Base-by-base conservation (phyloP, 2,797 vertebrate genomes). In the Lophius americanus region DNA sequence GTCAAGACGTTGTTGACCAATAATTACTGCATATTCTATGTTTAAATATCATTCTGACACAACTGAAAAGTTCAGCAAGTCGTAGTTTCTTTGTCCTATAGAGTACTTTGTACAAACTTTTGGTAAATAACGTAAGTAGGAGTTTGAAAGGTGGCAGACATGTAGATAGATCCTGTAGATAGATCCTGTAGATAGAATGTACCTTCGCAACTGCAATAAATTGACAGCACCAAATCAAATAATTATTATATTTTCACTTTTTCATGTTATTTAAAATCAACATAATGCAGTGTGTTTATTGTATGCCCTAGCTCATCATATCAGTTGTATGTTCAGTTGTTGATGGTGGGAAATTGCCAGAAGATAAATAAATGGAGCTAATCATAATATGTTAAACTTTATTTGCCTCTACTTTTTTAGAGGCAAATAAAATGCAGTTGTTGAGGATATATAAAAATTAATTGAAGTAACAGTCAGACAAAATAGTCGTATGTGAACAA, bases 1-100 rank as follows among this genome's bases (percentile, higher is more conserved):
- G 80, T 82, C 82, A 79, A 46, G 12, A 41, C 39, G 37, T 1
- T 33, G 5, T 43, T 46, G 9, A 33, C 43, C 37, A 9, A 12
- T 3, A 13, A 2, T 23, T 23, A n/a, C 1, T 32, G 10, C 0
- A 0, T 1, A 36, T 8, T 7, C 1, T 33, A 4, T 9, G 7
- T 2, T 38, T 6, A 11, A 43, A 38, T 3, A 1, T 6, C 3
- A n/a, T 14, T 32, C 8, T 44, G 2, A 33, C 52, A 52, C 0
- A 41, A 7, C 13, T 44, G 1, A 46, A 14, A 56, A 38, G 2
- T 9, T 35, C 35, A 37, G 33, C 2, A 50, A 4, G 2, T 51
- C 13, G 0, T 48, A 3, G 35, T 35, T 53, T 12, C 0, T 4
- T 11, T 1, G 14, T 35, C 11, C 44, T 1, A 7, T 7, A 5